Base-by-base conservation (phyloP, 2,113 vertebrate genomes). In the Equus quagga region DNA sequence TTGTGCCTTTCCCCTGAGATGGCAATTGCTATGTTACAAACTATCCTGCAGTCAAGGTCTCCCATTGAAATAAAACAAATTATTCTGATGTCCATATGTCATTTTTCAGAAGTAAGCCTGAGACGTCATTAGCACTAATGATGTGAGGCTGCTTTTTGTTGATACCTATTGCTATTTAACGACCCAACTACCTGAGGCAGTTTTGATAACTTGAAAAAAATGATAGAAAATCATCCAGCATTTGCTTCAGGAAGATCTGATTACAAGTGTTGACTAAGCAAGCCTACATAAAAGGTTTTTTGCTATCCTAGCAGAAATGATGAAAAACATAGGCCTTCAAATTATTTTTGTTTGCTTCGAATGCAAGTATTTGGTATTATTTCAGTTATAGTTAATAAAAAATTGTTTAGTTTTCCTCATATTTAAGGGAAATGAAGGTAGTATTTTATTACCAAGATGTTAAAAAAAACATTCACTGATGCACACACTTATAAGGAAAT, bases 91-190 rank as follows among this genome's bases (percentile, higher is more conserved):
- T 93, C 89, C 58, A 54, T 78, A 62, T 96, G 56, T 89, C 67
- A 90, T 91, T 85, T 97, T 92, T 96, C 3, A 93, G 80, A 91
- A 91, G 41, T 75, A 69, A 96, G 41, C 24, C 28, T 28, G 56
- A 97, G 73, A 79, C 60, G 87, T 95, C 93, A 91, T 97, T 97
- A 97, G 21, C 82, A 87, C 46, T 94, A 96, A 98, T 56, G 78
- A 97, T 87, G 81, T 67, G 31, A 95, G 46, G 83, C 58, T 96
- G 51, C 51, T 85, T 97, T 92, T 91, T 86, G 94, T 96, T 94
- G 81, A 86, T 95, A 94, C 24, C 56, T 93, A 79, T 91, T 95
- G 85, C 89, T 93, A 80, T 97, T 96, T 97, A 98, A 96, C 95
- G 95, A 97, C 31, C 41, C 46, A 44, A 56, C 56, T 95, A 96